Evolutionary conservation across 30 jellyfish, hydroid and myxozoan species (phyloP), one percentile per base, ranked within the genome.

Genomic region (Haliclystus octoradiatus): DNA sequence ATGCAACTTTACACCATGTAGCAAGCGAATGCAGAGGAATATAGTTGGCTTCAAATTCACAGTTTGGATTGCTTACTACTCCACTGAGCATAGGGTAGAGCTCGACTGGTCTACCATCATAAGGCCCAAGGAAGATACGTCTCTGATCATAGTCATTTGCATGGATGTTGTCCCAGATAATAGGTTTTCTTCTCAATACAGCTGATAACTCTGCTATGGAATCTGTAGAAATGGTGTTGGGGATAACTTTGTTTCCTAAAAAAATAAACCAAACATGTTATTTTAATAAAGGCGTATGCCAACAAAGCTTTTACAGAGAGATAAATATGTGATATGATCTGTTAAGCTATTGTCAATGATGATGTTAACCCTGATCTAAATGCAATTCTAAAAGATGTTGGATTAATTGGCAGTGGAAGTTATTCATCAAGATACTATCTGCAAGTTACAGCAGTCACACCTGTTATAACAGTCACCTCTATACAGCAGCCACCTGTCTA

Each of bases 71-170:
- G 24, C 92, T 78, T 3, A 92, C 82, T 4, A 92, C 83, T 26
- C 99, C 99, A 53, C 77, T 66, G 66, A 76, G 34, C 28, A 62
- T 57, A 22, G 69, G 67, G 69, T 78, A 92, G 15, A 92, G 90
- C 68, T 92, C 94, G 7, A 71, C 50, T 7, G 94, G 94, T 61
- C 99, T 78, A 12, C 95, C 95, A 29, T 85, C 72, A 74, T 83
- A 92, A 7, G 99, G 99, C 1, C 99, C 99, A 33, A 92, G 83
- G 69, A 92, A 92, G 30, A 92, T 94, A 14, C 95, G 80, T 34
- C 99, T 71, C 65, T 84, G 92, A 63, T 92, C 99, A 70, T 92
- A 92, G 60, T 92, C 99, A 63, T 92, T 92, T 2, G 99, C 99
- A 66, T 92, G 99, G 40, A 92, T 83, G 73, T 92, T 92, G 79